A percentile compares a stretch with the other conserved stretches of the same genome.
Evolutionary conservation across 2,113 vertebrate species (phyloP).

Genomic region (Gadus chalcogrammus): DNA sequence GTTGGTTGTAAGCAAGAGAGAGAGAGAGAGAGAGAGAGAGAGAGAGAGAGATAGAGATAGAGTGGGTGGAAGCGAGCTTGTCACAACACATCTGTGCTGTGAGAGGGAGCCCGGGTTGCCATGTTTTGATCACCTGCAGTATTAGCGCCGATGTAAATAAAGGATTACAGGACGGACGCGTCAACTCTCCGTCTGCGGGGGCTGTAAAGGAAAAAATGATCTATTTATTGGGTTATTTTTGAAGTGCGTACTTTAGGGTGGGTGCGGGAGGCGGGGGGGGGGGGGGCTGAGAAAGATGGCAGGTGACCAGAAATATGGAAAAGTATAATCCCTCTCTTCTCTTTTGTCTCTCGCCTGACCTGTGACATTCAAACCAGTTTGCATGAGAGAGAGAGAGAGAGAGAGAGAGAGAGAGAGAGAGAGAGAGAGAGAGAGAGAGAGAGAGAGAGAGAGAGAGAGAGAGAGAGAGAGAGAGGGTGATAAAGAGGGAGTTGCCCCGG

Average conservation of each 20-base stretch:
- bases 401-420: slow-evolving; percentile 23
- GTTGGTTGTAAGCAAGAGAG: slow-evolving; percentile 20
- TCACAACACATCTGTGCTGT: slow-evolving; percentile 67
- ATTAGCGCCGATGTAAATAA: slow-evolving; percentile 68
- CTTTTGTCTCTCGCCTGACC: slow-evolving; percentile 57
- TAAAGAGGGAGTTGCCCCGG: too few relatives aligned
- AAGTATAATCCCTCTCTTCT: slow-evolving; percentile 60
- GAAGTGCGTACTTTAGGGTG: background rate
- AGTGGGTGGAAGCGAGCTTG: slow-evolving; percentile 56
- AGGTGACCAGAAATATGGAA: slow-evolving; percentile 26
- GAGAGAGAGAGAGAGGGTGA: slow-evolving; percentile 13
- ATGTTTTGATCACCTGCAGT: slow-evolving; percentile 70
- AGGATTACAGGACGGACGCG: slow-evolving; percentile 58
- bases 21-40: slow-evolving; percentile 11
- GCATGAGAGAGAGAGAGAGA: slow-evolving; percentile 39
- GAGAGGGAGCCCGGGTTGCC: slow-evolving; percentile 40
- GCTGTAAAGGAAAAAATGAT: background rate
- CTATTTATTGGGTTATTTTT: background rate
- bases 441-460: slow-evolving; percentile 33
- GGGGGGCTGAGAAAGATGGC: background rate
- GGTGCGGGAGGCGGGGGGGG: background rate
- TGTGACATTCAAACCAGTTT: slow-evolving; percentile 63
- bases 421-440: slow-evolving; percentile 28
- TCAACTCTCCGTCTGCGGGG: slow-evolving; percentile 52
- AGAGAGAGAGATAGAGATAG: slow-evolving; percentile 12